phyloP scores from a whole-genome alignment of 2,113 vertebrate species.

The Salvelinus alpinus region DNA sequence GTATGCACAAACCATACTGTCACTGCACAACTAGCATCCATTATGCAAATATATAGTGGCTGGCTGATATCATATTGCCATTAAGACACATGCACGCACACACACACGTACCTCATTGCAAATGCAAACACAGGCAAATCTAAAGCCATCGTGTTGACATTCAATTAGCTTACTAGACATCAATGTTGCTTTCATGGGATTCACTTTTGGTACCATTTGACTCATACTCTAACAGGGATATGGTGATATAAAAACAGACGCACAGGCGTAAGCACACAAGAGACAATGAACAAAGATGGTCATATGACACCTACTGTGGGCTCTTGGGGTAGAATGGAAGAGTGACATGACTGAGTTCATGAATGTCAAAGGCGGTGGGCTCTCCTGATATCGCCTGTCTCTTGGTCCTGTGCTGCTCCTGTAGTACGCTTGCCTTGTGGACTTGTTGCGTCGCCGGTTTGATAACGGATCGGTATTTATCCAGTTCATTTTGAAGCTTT shows the following conservation, averaged over 20 bases:
- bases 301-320: slow-evolving; percentile 82
- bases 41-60: background rate
- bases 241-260: background rate
- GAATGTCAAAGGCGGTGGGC: slow-evolving; percentile 91
- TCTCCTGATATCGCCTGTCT: slow-evolving; percentile 95
- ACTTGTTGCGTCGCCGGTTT: slow-evolving; percentile 89
- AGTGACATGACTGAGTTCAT: slow-evolving; percentile 91
- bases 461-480: slow-evolving; percentile 96
- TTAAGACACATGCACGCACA: too few species aligned
- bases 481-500: slow-evolving; percentile 93
- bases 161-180: too few species aligned
- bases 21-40: background rate
- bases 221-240: background rate
- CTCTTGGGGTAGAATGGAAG: slow-evolving; percentile 96
- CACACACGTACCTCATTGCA: too few species aligned
- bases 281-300: background rate
- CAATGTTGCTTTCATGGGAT: too few species aligned
- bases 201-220: background rate
- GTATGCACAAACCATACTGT: background rate
- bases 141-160: too few species aligned
- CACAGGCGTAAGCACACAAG: background rate
- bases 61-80: background rate
- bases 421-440: slow-evolving; percentile 81
- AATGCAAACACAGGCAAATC: too few species aligned
- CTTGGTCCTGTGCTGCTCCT: slow-evolving; percentile 92